phyloP scores from a whole-genome alignment of 2,888 invertebrate genomes.

The Heliconius cydno region DNA sequence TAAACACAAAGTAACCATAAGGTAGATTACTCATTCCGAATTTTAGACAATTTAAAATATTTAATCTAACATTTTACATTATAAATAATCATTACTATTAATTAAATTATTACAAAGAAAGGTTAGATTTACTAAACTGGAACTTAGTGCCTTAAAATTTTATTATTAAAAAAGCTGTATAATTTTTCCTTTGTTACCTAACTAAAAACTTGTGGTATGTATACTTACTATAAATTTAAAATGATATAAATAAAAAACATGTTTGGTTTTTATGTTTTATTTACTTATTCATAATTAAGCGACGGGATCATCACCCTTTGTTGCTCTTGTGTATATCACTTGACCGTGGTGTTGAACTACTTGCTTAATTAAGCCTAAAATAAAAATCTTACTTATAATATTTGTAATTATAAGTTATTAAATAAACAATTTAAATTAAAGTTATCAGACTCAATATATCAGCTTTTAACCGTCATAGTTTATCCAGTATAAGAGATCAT shows the following conservation, averaged over 20 bases:
- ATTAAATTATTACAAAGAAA: neutral
- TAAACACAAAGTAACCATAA: slow-evolving; percentile 55
- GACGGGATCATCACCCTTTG: slow-evolving; percentile 95
- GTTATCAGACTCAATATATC: slow-evolving; percentile 85
- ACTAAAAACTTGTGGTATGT: neutral
- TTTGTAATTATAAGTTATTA: neutral
- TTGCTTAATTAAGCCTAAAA: slow-evolving; percentile 94
- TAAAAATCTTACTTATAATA: slow-evolving; percentile 34
- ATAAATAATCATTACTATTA: neutral
- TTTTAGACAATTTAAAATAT: neutral
- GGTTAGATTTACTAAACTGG: neutral
- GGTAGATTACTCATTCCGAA: slow-evolving; percentile 44
- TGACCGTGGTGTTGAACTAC: slow-evolving; percentile 98
- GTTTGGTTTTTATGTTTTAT: slow-evolving; percentile 64
- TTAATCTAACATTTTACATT: too few species aligned
- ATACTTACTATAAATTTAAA: slow-evolving; percentile 18
- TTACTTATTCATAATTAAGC: slow-evolving; percentile 84
- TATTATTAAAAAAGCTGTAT: neutral
- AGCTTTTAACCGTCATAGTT: slow-evolving; percentile 77
- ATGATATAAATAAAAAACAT: slow-evolving; percentile 27
- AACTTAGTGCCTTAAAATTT: neutral
- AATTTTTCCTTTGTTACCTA: too few species aligned
- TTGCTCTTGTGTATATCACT: slow-evolving; percentile 97
- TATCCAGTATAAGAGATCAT: slow-evolving; percentile 69
- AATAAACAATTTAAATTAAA: neutral